Conservation (phyloP, 37 sponge, comb jelly and placozoan genomes). For the Theonella swinhoei region DNA sequence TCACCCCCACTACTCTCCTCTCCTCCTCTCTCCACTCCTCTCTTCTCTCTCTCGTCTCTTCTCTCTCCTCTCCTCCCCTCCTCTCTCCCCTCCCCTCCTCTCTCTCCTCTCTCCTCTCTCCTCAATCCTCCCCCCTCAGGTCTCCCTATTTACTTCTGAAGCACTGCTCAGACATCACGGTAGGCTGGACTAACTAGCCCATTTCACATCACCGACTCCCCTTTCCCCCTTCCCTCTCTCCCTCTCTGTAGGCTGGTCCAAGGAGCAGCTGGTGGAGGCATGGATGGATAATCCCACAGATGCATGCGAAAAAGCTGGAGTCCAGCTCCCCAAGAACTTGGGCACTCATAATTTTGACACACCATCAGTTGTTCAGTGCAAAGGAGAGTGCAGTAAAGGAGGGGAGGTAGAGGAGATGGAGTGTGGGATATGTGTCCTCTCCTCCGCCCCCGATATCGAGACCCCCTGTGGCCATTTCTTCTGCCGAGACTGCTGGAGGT, state of each 20-base stretch:
- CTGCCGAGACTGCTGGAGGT: constrained; percentile 83
- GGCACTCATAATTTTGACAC: constrained; percentile 13
- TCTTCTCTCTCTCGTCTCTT: too few relatives aligned
- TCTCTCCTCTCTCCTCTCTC: too few relatives aligned
- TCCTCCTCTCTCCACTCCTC: too few relatives aligned
- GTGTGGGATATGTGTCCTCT: constrained; percentile 55
- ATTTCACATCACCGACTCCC: too few relatives aligned
- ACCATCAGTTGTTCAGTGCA: not conserved
- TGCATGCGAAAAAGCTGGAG: constrained; percentile 81
- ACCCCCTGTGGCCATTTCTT: constrained; percentile 77
- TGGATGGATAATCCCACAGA: constrained; percentile 76
- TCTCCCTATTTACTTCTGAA: constrained; percentile 84
- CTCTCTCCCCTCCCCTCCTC: too few relatives aligned
- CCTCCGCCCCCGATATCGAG: not conserved
- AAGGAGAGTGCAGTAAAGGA: not conserved
- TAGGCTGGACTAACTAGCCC: constrained; percentile 22
- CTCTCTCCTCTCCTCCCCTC: too few relatives aligned
- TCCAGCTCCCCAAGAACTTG: constrained; percentile 51
- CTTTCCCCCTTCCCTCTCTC: not conserved
- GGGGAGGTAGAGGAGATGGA: constrained; percentile 29
- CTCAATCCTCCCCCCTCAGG: too few relatives aligned
- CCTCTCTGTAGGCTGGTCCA: constrained; percentile 76
- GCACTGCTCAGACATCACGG: constrained; percentile 82
- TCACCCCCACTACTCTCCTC: too few relatives aligned
- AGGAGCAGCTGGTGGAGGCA: constrained; percentile 70